phyloP scores from a whole-genome alignment of 2,113 vertebrate genomes.

The Phalacrocorax carbo region DNA sequence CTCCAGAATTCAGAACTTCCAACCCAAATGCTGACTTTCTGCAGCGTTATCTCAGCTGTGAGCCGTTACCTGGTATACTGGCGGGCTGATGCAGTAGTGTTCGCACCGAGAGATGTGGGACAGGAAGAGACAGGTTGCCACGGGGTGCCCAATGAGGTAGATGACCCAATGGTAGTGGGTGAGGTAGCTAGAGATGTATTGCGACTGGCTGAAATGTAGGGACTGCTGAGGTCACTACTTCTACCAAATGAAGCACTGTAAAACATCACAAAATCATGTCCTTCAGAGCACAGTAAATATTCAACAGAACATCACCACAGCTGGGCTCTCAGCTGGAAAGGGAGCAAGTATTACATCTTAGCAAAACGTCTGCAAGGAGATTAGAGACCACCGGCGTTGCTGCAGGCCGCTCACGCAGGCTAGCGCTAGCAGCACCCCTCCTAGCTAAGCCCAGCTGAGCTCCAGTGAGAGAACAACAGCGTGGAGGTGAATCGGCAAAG shows the following conservation, averaged over 20 bases:
- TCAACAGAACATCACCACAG: not conserved
- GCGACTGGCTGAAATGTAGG: constrained; percentile 78
- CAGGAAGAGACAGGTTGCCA: constrained; percentile 73
- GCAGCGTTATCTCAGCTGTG: not conserved
- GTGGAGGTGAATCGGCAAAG: not conserved
- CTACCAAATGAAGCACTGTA: constrained; percentile 80
- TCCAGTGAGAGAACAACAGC: rapidly evolving
- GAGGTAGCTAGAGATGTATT: constrained; percentile 77
- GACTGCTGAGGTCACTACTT: constrained; percentile 77
- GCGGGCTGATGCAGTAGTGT: constrained; percentile 46
- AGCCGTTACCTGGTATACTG: constrained; percentile 72
- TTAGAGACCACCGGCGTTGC: rapidly evolving
- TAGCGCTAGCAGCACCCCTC: not conserved
- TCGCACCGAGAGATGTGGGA: constrained; percentile 66
- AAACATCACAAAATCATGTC: constrained; percentile 73
- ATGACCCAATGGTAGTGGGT: constrained; percentile 73
- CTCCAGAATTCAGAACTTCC: not conserved
- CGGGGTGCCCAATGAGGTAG: constrained; percentile 70
- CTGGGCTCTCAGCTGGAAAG: not conserved
- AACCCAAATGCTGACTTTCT: not conserved
- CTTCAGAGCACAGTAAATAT: constrained; percentile 62
- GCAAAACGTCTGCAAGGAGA: not conserved
- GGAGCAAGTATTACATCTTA: not conserved
- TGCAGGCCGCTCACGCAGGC: rapidly evolving
- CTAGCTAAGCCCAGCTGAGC: not conserved